These are phyloP conservation scores for Amphibalanus amphitrite DNA, from an alignment of 1,140 invertebrate species.

Conservation along the genomic window DNA sequence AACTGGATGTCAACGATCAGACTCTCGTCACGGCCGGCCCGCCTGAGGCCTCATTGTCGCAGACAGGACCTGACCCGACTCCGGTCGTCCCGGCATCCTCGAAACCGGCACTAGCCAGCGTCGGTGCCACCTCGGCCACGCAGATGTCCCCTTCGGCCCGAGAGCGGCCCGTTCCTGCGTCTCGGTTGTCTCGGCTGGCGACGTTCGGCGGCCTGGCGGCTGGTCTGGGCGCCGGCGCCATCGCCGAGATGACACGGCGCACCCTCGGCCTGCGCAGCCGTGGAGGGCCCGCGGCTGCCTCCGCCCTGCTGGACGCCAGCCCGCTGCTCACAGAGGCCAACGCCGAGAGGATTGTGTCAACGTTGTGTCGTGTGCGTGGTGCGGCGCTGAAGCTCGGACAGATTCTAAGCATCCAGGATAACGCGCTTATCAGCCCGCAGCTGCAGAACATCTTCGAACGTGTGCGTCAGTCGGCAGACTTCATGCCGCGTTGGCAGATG, in stretches of 20 bases:
- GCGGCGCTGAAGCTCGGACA: conserved; percentile 97
- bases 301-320: conserved; percentile 27
- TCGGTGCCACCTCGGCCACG: neutral
- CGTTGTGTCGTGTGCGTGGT: conserved; percentile 89
- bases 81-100: neutral
- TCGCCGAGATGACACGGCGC: conserved; percentile 74
- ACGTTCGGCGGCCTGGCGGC: conserved; percentile 81
- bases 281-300: conserved; percentile 11
- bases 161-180: conserved; percentile 72
- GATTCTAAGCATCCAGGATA: conserved; percentile 95
- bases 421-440: conserved; percentile 74
- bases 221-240: conserved; percentile 75
- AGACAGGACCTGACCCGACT: neutral
- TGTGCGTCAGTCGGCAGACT: conserved; percentile 94
- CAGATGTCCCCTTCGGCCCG: conserved; percentile 39
- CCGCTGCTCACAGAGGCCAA: conserved; percentile 77
- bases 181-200: conserved; percentile 63
- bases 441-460: conserved; percentile 88
- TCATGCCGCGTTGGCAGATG: conserved; percentile 87
- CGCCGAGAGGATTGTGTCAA: conserved; percentile 91
- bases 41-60: neutral
- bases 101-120: neutral
- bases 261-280: conserved; percentile 40
- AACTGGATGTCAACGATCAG: neutral
- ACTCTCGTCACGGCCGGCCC: neutral